phyloP scores from a whole-genome alignment of 2,797 vertebrate genomes.

The Rhynchotus rufescens region DNA sequence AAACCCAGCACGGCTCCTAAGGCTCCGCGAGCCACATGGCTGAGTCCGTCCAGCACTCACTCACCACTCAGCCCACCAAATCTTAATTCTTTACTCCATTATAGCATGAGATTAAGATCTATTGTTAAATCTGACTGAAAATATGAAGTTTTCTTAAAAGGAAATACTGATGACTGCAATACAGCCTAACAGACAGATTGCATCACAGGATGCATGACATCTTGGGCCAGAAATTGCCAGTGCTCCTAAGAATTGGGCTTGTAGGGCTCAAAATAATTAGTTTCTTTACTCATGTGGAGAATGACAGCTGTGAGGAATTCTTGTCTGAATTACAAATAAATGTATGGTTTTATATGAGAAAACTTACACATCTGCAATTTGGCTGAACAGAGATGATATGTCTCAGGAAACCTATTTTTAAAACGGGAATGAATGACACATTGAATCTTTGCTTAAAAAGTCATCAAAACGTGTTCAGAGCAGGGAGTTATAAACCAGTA shows the following conservation, averaged over 20 bases:
- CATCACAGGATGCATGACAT: not conserved
- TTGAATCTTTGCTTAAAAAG: not conserved
- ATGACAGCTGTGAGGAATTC: not conserved
- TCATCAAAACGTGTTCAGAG: not conserved
- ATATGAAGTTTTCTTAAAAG: not conserved
- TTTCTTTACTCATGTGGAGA: not conserved
- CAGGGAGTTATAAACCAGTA: not conserved
- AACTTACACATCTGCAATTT: not conserved
- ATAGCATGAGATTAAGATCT: not conserved
- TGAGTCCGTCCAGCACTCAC: not conserved
- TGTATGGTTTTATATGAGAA: not conserved
- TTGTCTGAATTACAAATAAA: not conserved
- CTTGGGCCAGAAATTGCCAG: not conserved
- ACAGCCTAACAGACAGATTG: not conserved
- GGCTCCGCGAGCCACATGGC: not conserved
- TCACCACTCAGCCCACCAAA: not conserved
- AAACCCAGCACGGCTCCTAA: constrained; percentile 44
- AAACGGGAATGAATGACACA: not conserved
- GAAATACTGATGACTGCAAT: not conserved
- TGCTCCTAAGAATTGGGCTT: not conserved
- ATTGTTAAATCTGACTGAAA: not conserved
- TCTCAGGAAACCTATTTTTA: not conserved
- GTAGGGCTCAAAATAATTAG: not conserved
- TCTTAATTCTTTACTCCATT: not conserved
- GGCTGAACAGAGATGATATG: not conserved